phyloP scores from a whole-genome alignment of 2,888 invertebrate species.

The Malthinus flaveolus region DNA sequence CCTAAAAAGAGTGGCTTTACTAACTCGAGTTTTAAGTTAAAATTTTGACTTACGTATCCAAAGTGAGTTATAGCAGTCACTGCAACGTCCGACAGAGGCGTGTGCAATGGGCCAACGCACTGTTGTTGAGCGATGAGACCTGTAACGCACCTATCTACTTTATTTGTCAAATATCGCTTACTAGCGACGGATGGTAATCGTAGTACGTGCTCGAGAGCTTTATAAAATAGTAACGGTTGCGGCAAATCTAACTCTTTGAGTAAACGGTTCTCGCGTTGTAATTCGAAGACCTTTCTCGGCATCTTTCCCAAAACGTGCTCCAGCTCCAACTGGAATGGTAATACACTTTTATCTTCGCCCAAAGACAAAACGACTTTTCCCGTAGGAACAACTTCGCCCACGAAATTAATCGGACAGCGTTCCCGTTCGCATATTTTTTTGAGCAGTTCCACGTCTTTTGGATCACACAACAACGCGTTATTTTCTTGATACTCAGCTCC shows the following conservation, averaged over 20 bases:
- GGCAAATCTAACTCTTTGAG: slow-evolving; percentile 46
- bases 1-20: slow-evolving; percentile 41
- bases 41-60: slow-evolving; percentile 60
- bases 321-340: slow-evolving; percentile 87
- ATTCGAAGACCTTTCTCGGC: slow-evolving; percentile 71
- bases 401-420: slow-evolving; percentile 89
- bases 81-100: slow-evolving; percentile 93
- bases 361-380: slow-evolving; percentile 70
- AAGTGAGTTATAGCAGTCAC: slow-evolving; percentile 86
- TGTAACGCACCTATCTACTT: slow-evolving; percentile 93
- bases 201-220: slow-evolving; percentile 78
- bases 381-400: slow-evolving; percentile 88
- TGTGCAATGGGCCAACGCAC: slow-evolving; percentile 96
- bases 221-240: slow-evolving; percentile 65
- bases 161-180: slow-evolving; percentile 93
- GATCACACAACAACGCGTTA: slow-evolving; percentile 81
- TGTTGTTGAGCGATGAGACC: slow-evolving; percentile 97
- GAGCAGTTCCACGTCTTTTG: slow-evolving; percentile 67
- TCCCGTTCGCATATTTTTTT: slow-evolving; percentile 79
- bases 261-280: slow-evolving; percentile 47
- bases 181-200: slow-evolving; percentile 90
- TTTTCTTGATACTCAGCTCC: slow-evolving; percentile 98
- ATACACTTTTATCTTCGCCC: slow-evolving; percentile 62
- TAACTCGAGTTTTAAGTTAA: neutral
- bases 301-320: slow-evolving; percentile 86